phyloP scores from a whole-genome alignment of 1,140 invertebrate species.

The Battus philenor region DNA sequence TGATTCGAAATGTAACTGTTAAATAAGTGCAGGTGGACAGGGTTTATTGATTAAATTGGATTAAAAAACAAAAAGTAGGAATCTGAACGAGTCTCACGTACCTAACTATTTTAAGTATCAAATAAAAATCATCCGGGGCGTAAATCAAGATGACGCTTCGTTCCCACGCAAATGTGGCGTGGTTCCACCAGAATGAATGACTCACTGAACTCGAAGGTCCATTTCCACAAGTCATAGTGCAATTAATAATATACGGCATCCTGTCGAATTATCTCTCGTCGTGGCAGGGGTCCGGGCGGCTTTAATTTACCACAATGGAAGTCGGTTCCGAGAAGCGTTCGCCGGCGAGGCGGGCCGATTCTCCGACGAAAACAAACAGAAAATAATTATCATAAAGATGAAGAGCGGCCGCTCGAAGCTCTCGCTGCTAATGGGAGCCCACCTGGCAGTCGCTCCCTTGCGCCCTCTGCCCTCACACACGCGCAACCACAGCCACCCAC shows the following conservation, averaged over 20 bases:
- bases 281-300: slow-evolving; percentile 73
- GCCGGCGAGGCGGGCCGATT: slow-evolving; percentile 68
- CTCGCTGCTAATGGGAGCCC: slow-evolving; percentile 68
- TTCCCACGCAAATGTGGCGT: slow-evolving; percentile 59
- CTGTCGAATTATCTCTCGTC: slow-evolving; percentile 75
- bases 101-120: slow-evolving; percentile 41
- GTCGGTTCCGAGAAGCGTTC: slow-evolving; percentile 70
- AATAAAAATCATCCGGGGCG: slow-evolving; percentile 40
- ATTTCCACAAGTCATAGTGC: slow-evolving; percentile 75
- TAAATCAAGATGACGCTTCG: slow-evolving; percentile 45
- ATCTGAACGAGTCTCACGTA: slow-evolving; percentile 25
- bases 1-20: slow-evolving; percentile 42
- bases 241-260: slow-evolving; percentile 76
- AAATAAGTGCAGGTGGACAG: slow-evolving; percentile 5
- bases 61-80: slow-evolving; percentile 30
- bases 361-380: slow-evolving; percentile 75
- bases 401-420: slow-evolving; percentile 70
- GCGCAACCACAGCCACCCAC: slow-evolving; percentile 13
- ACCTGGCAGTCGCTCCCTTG: slow-evolving; percentile 53
- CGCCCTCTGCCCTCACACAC: slow-evolving; percentile 26
- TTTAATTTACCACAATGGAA: slow-evolving; percentile 76
- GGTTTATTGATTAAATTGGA: slow-evolving; percentile 21
- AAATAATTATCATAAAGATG: slow-evolving; percentile 76
- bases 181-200: slow-evolving; percentile 66
- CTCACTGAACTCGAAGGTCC: slow-evolving; percentile 69